A percentile compares a stretch with the other conserved stretches of the same genome.
Evolutionary conservation across 2,113 vertebrate genomes (phyloP).

Genomic region (Catharus bicknelli): DNA sequence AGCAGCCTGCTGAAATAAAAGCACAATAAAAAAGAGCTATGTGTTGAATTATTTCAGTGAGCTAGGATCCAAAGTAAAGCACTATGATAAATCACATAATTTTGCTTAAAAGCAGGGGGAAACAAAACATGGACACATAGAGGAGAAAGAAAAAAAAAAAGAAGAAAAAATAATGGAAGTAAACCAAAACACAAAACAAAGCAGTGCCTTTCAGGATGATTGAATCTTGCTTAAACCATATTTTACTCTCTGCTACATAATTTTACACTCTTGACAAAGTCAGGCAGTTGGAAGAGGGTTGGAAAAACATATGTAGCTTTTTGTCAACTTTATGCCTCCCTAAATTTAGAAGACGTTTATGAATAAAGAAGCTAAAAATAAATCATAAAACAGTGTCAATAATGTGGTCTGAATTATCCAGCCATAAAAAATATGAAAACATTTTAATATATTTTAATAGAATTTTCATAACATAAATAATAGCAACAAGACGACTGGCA

Average conservation of each 20-base stretch:
- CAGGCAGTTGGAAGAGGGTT: background rate
- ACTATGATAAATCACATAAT: constrained; percentile 7
- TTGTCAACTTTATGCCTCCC: constrained; percentile 14
- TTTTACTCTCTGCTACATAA: constrained; percentile 34
- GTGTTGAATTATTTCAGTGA: constrained; percentile 20
- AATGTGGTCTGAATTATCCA: constrained; percentile 12
- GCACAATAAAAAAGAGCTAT: constrained; percentile 34
- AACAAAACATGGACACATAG: background rate
- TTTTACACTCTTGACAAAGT: constrained; percentile 36
- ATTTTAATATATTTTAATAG: constrained; percentile 6
- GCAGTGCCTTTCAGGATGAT: background rate
- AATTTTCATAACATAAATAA: constrained; percentile 17
- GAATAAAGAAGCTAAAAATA: constrained; percentile 23
- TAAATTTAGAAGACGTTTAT: constrained; percentile 25
- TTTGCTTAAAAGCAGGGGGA: constrained; percentile 9
- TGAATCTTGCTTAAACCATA: constrained; percentile 21
- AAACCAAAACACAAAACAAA: constrained; percentile 4
- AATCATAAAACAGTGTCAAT: constrained; percentile 25
- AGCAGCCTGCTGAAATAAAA: background rate
- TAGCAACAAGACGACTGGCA: background rate
- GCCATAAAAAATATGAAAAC: background rate
- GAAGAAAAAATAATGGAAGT: background rate
- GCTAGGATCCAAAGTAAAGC: background rate
- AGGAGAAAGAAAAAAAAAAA: background rate
- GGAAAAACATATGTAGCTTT: constrained; percentile 18